Evolutionary conservation across 2,797 vertebrate species (phyloP).

Genomic region (Sylvilagus floridanus): DNA sequence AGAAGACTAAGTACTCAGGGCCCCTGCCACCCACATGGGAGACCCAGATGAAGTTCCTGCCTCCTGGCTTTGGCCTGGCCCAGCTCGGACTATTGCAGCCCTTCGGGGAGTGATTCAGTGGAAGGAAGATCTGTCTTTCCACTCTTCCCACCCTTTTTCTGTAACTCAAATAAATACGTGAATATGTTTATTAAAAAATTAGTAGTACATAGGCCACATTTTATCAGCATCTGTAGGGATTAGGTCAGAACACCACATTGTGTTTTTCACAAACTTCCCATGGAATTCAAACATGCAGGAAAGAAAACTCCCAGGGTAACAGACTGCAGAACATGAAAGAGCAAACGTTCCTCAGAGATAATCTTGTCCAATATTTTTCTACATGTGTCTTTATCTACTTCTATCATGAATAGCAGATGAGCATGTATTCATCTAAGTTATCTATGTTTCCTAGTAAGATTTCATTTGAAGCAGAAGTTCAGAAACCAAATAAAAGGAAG

Average conservation of each 20-base stretch:
- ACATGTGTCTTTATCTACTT: background rate
- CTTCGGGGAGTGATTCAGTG: too few species aligned
- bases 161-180: too few species aligned
- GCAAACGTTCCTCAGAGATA: background rate
- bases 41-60: too few species aligned
- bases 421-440: background rate
- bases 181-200: too few species aligned
- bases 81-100: too few species aligned
- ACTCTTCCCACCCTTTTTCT: too few species aligned
- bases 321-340: background rate
- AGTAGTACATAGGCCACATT: background rate
- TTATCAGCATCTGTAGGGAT: background rate
- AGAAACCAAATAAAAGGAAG: background rate
- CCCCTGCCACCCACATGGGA: too few species aligned
- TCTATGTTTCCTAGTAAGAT: background rate
- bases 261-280: background rate
- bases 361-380: background rate
- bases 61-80: too few species aligned
- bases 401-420: background rate
- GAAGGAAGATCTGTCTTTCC: too few species aligned
- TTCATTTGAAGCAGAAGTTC: background rate
- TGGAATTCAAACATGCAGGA: background rate
- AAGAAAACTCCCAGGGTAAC: background rate
- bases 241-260: background rate
- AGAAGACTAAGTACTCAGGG: too few species aligned